Base-by-base conservation (phyloP, 1,140 invertebrate genomes). In the Aphis craccivora region DNA sequence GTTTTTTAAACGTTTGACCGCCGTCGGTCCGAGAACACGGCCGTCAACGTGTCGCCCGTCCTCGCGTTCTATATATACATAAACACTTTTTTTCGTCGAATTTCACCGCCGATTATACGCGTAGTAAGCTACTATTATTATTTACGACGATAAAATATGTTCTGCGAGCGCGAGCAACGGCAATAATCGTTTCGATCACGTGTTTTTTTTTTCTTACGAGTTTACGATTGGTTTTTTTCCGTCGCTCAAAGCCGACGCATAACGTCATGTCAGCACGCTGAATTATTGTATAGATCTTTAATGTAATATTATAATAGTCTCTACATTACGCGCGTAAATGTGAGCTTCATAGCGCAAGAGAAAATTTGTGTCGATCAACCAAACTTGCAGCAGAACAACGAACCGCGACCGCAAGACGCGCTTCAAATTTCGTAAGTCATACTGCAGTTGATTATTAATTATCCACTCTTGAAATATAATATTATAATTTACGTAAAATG, bases 1-100 rank as follows among this genome's bases (percentile, higher is more conserved):
- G 43, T 35, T 88, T 81, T 91, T 91, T 81, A 92, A 92, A 92
- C 90, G 67, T 92, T 83, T 51, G 67, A 83, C 90, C 90, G 90
- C 67, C 67, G 67, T 81, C 90, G 45, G 76, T 25, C 90, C 4
- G 60, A 51, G 67, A 51, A 51, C 90, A 92, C 37, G 43, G n/a
- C 67, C 67, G 89, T 25, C 53, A 55, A 25, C 37, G 37, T 37
- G 88, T 45, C 23, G 53, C 30, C 11, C 55, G 53, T 37, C 25
- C 25, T 45, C 88, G 37, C 23, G 37, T 51, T 40, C 37, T 51
- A 51, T 51, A 51, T 51, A 51, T 18, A 51, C 48, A 18, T 51
- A 20, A 51, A 51, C 18, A 51, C 51, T 43, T 86, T 86, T 43
- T 35, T 22, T 14, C 25, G 30, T 22, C 84, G 43, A 18, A 30